These are phyloP conservation scores for Noctua fimbriata DNA, from an alignment of 2,888 invertebrate species.

Conservation along the genomic window DNA sequence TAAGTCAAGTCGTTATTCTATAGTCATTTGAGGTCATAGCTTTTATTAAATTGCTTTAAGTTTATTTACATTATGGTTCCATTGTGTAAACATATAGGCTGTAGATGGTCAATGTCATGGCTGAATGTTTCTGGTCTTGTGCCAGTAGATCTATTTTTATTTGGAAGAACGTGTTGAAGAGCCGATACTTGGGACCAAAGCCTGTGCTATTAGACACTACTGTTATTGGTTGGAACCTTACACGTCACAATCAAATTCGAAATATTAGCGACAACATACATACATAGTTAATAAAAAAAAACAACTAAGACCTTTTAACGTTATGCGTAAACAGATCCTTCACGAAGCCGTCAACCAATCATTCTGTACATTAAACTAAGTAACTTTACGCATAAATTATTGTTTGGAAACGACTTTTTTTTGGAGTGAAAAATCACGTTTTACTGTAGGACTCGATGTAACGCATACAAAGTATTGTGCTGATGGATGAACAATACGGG, in stretches of 20 bases:
- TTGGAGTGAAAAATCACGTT: too few species aligned
- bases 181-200: background rate
- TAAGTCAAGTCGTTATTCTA: background rate
- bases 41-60: background rate
- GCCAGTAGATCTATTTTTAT: constrained; percentile 45
- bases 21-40: background rate
- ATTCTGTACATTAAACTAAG: too few species aligned
- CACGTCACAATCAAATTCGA: background rate
- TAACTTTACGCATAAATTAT: too few species aligned
- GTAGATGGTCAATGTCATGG: constrained; percentile 9
- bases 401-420: too few species aligned
- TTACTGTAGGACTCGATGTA: too few species aligned
- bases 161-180: constrained; percentile 32
- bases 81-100: background rate
- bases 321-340: too few species aligned
- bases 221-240: constrained; percentile 6
- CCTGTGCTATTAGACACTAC: background rate
- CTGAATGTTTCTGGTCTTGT: constrained; percentile 24
- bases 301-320: too few species aligned
- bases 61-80: background rate
- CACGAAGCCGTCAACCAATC: too few species aligned
- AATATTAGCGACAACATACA: background rate
- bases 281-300: background rate
- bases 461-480: too few species aligned
- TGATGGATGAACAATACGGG: too few species aligned